phyloP scores from a whole-genome alignment of 1,140 invertebrate species.

The Hestina assimilis region DNA sequence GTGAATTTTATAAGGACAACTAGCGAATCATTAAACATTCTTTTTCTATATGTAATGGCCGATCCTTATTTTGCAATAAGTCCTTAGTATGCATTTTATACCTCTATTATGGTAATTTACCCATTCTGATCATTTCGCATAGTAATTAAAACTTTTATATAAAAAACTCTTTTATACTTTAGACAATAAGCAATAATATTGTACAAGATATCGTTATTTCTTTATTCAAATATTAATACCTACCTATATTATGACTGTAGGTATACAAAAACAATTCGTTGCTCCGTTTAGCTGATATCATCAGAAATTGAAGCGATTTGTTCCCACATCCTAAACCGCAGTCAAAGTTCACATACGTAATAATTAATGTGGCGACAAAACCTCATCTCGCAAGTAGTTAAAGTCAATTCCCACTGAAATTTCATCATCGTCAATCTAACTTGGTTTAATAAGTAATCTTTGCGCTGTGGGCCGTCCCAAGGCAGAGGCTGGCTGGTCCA shows the following conservation, averaged over 20 bases:
- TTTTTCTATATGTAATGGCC: too few species aligned
- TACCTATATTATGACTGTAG: background rate
- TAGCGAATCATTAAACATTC: too few species aligned
- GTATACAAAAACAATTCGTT: background rate
- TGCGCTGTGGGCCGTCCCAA: constrained; percentile 64
- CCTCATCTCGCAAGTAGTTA: constrained; percentile 66
- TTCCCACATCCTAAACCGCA: background rate
- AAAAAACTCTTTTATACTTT: too few species aligned
- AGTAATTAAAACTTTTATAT: too few species aligned
- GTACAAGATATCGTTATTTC: too few species aligned
- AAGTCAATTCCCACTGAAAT: constrained; percentile 76
- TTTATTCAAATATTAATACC: too few species aligned
- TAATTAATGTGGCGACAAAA: constrained; percentile 67
- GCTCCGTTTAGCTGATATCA: background rate
- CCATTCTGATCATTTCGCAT: too few species aligned
- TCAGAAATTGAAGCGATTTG: background rate
- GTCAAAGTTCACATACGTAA: constrained; percentile 39
- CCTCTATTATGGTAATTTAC: too few species aligned
- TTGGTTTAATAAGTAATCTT: constrained; percentile 73
- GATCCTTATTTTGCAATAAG: too few species aligned
- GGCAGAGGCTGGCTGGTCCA: constrained; percentile 51
- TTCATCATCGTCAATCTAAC: constrained; percentile 77
- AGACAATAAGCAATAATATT: too few species aligned
- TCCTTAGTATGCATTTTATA: too few species aligned
- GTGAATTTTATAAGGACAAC: too few species aligned